Percentiles rank a stretch among this genome's conserved stretches.
phyloP scores from a whole-genome alignment of 1,140 invertebrate genomes.

The Drosophila quadrilineata region DNA sequence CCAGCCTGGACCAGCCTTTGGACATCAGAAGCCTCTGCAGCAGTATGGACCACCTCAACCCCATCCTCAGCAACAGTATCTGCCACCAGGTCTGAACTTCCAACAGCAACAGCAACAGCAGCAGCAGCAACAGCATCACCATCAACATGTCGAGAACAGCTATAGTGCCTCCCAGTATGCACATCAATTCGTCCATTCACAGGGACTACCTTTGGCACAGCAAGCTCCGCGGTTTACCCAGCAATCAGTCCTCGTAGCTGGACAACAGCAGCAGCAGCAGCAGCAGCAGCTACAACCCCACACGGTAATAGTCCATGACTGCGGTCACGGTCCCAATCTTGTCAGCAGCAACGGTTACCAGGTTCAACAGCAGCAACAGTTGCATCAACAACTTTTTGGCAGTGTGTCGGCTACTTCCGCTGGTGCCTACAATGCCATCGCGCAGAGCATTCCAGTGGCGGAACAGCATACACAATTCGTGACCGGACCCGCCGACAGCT shows the following conservation, averaged over 20 bases:
- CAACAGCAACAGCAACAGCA: constrained; percentile 47
- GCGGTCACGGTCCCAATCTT: constrained; percentile 74
- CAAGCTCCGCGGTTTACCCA: constrained; percentile 62
- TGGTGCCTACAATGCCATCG: constrained; percentile 60
- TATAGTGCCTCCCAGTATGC: constrained; percentile 56
- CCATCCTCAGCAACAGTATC: constrained; percentile 38
- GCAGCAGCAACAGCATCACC: constrained; percentile 20
- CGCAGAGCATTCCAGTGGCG: constrained; percentile 78
- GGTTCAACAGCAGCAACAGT: constrained; percentile 59
- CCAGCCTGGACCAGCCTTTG: constrained; percentile 39
- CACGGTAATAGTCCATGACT: constrained; percentile 59
- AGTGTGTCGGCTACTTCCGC: constrained; percentile 44
- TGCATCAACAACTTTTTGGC: constrained; percentile 48
- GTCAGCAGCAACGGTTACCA: constrained; percentile 59
- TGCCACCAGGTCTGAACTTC: constrained; percentile 34
- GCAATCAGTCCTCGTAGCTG: not conserved
- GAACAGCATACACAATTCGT: constrained; percentile 80
- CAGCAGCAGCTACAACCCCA: constrained; percentile 46
- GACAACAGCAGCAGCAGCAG: no score
- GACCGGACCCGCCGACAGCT: constrained; percentile 48
- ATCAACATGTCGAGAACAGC: constrained; percentile 52
- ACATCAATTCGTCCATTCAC: constrained; percentile 54
- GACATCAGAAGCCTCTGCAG: no score
- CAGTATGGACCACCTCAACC: constrained; percentile 14
- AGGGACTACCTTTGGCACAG: constrained; percentile 59